Evolutionary conservation across 2,888 invertebrate species (phyloP).

Genomic region (Caenorhabditis sulstoni): DNA sequence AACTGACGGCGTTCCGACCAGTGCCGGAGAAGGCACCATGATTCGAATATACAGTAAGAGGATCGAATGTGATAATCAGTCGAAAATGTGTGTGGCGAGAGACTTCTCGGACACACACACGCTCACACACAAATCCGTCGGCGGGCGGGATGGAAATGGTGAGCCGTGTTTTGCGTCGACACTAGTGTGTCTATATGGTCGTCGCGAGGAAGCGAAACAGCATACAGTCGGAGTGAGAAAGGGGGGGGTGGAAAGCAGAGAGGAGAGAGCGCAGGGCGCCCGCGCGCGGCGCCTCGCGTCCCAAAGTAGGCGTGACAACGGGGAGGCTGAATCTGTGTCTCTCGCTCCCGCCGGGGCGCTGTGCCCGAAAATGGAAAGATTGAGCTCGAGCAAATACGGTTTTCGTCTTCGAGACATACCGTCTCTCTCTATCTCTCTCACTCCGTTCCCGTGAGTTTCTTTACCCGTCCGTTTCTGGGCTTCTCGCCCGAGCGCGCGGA

Average conservation of each 20-base stretch:
- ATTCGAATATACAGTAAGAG: slow-evolving; percentile 10
- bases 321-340: slow-evolving; percentile 21
- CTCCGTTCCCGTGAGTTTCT: slow-evolving; percentile 8
- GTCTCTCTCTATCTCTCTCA: slow-evolving; percentile 13
- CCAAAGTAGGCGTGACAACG: slow-evolving; percentile 51
- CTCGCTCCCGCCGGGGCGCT: neutral
- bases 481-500: slow-evolving; percentile 11
- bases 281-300: slow-evolving; percentile 15
- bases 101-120: too few species aligned
- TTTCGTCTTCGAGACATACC: slow-evolving; percentile 31
- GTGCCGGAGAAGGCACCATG: slow-evolving; percentile 65
- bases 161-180: slow-evolving; percentile 58
- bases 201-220: slow-evolving; percentile 52
- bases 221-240: slow-evolving; percentile 41
- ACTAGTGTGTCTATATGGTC: slow-evolving; percentile 57
- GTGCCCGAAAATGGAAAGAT: slow-evolving; percentile 20
- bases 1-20: slow-evolving; percentile 60
- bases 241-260: slow-evolving; percentile 17
- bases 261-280: slow-evolving; percentile 26
- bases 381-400: slow-evolving; percentile 36
- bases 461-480: neutral
- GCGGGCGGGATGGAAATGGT: slow-evolving; percentile 13
- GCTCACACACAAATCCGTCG: neutral
- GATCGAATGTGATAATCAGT: slow-evolving; percentile 26
- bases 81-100: slow-evolving; percentile 14